A percentile compares a stretch with the other conserved stretches of the same genome.
phyloP scores from a whole-genome alignment of 2,113 vertebrate genomes.

The Panthera leo region DNA sequence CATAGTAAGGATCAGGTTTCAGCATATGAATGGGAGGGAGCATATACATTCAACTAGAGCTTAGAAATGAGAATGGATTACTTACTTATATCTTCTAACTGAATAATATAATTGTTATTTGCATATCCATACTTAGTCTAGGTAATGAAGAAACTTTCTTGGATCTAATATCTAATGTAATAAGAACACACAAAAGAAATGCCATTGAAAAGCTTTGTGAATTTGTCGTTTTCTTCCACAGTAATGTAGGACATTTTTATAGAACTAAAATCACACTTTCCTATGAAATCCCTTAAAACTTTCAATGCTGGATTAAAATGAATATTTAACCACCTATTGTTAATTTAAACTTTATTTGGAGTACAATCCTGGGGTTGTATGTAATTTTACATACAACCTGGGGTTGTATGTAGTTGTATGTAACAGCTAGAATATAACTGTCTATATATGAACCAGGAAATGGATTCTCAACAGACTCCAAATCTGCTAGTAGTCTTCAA shows the following conservation, averaged over 20 bases:
- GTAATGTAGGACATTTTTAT: background rate
- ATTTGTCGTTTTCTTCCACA: background rate
- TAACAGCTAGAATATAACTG: too few species aligned
- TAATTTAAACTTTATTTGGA: conserved; percentile 40
- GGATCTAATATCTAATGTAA: background rate
- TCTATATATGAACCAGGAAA: too few species aligned
- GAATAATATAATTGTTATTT: background rate
- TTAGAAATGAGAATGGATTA: background rate
- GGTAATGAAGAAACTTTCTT: background rate
- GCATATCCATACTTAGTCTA: background rate
- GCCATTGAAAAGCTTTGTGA: background rate
- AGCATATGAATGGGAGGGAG: background rate
- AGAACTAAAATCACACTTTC: conserved; percentile 22
- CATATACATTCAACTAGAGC: background rate
- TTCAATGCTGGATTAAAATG: background rate
- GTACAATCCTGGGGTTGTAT: background rate
- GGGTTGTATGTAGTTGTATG: too few species aligned
- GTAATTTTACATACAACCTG: too few species aligned
- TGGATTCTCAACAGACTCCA: too few species aligned
- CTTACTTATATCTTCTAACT: background rate
- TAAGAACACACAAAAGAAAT: background rate
- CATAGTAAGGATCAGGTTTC: background rate
- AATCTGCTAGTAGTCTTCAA: background rate
- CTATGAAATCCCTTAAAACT: background rate
- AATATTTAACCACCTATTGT: background rate